A percentile compares a stretch with the other conserved stretches of the same genome.
These are phyloP conservation scores for Meloidogyne exigua DNA, from an alignment of 1,140 invertebrate species.

Conservation along the genomic window DNA sequence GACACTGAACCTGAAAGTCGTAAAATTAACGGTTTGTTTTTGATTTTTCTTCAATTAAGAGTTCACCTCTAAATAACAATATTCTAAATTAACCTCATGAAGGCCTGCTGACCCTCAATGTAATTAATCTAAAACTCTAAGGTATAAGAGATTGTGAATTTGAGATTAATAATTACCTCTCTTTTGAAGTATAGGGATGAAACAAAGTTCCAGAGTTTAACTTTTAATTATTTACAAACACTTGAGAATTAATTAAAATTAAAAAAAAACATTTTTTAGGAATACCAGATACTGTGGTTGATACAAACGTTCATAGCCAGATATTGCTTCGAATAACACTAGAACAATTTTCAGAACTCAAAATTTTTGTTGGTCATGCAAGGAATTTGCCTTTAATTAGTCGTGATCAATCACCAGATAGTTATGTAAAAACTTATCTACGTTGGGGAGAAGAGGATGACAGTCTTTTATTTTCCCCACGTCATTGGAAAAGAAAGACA, in stretches of 20 bases:
- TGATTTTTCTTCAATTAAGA: too few relatives aligned
- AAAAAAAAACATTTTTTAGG: constrained; percentile 11
- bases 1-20: constrained; percentile 42
- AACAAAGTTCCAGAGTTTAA: too few relatives aligned
- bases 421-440: constrained; percentile 49
- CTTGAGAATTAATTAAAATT: too few relatives aligned
- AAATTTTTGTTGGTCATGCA: constrained; percentile 47
- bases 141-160: too few relatives aligned
- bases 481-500: constrained; percentile 40
- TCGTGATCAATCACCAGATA: constrained; percentile 34
- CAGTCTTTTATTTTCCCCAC: not conserved
- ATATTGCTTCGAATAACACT: constrained; percentile 26
- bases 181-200: too few relatives aligned
- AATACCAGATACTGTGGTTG: not conserved
- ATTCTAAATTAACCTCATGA: too few relatives aligned
- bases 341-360: constrained; percentile 14
- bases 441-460: constrained; percentile 5
- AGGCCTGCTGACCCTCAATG: too few relatives aligned
- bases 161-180: too few relatives aligned
- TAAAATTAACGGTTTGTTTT: constrained; percentile 19
- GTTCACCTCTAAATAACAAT: too few relatives aligned
- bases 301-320: constrained; percentile 3
- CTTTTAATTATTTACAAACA: too few relatives aligned
- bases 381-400: constrained; percentile 38
- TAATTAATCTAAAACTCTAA: too few relatives aligned